A percentile compares a stretch with the other conserved stretches of the same genome.
phyloP scores from a whole-genome alignment of 1,140 invertebrate species.

The Elysia chlorotica region DNA sequence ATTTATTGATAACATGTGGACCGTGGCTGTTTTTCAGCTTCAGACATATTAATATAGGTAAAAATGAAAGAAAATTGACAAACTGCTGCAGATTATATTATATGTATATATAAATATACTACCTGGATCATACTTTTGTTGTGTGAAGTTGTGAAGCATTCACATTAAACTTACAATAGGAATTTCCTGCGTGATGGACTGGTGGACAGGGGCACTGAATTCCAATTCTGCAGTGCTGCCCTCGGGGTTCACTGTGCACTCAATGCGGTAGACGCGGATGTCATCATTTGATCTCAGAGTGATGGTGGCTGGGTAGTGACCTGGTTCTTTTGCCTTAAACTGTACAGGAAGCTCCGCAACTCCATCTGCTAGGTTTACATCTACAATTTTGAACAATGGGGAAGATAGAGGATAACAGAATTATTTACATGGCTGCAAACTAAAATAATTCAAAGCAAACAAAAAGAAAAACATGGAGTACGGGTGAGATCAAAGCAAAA shows the following conservation, averaged over 20 bases:
- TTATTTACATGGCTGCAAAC: background rate
- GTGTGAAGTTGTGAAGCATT: no score
- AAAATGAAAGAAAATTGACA: no score
- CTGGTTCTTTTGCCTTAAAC: conserved; percentile 49
- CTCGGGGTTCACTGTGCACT: conserved; percentile 58
- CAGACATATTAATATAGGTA: no score
- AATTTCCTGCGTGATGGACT: conserved; percentile 57
- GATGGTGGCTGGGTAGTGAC: conserved; percentile 55
- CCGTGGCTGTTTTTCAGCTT: no score
- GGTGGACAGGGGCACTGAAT: conserved; percentile 56
- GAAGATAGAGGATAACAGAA: no score
- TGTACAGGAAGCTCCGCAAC: conserved; percentile 51
- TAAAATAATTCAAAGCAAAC: background rate
- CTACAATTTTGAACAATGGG: no score
- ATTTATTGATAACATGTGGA: no score
- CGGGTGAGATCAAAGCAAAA: no score
- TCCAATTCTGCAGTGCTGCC: conserved; percentile 55
- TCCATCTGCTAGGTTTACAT: conserved; percentile 31
- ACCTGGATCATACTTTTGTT: no score
- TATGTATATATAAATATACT: no score
- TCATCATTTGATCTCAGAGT: conserved; percentile 50
- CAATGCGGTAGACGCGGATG: conserved; percentile 56
- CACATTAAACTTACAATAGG: conserved; percentile 58
- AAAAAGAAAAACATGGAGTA: conserved; percentile 5
- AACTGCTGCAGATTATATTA: no score